These are phyloP conservation scores for Caerostris darwini DNA, from an alignment of 1,140 invertebrate species.

Conservation along the genomic window DNA sequence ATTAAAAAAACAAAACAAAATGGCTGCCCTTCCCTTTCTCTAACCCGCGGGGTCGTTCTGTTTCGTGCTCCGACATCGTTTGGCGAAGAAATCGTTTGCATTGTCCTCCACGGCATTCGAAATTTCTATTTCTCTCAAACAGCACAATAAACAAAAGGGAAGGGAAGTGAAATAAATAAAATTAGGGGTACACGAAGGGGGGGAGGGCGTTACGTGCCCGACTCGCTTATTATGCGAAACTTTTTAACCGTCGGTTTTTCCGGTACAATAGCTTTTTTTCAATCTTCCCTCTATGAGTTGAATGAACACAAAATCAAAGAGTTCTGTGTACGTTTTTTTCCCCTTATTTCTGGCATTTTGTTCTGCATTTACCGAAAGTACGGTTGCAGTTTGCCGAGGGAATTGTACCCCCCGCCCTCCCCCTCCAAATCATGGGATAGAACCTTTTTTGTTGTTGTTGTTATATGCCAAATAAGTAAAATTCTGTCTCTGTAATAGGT, in stretches of 20 bases:
- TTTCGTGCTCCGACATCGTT: constrained; percentile 6
- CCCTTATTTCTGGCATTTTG: neutral
- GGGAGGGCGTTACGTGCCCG: neutral
- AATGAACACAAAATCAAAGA: constrained; percentile 11
- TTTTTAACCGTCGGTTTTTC: constrained; percentile 32
- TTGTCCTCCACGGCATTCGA: neutral
- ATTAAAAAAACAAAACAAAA: neutral
- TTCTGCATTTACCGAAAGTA: too few relatives aligned
- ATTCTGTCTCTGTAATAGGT: too few relatives aligned
- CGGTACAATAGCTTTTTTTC: neutral
- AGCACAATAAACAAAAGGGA: neutral
- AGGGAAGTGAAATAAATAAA: neutral
- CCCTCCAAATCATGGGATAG: too few relatives aligned
- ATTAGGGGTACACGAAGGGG: neutral
- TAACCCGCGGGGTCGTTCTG: neutral
- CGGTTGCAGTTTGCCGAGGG: too few relatives aligned
- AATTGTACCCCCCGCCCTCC: too few relatives aligned
- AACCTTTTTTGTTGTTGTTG: too few relatives aligned
- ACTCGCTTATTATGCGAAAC: neutral
- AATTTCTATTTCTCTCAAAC: constrained; percentile 29
- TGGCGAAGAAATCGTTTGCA: neutral
- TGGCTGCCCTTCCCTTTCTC: neutral
- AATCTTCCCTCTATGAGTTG: neutral
- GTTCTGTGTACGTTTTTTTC: neutral
- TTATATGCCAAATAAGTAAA: too few relatives aligned